These are phyloP conservation scores for Girardinichthys multiradiatus DNA, from an alignment of 2,113 vertebrate genomes.

Conservation along the genomic window DNA sequence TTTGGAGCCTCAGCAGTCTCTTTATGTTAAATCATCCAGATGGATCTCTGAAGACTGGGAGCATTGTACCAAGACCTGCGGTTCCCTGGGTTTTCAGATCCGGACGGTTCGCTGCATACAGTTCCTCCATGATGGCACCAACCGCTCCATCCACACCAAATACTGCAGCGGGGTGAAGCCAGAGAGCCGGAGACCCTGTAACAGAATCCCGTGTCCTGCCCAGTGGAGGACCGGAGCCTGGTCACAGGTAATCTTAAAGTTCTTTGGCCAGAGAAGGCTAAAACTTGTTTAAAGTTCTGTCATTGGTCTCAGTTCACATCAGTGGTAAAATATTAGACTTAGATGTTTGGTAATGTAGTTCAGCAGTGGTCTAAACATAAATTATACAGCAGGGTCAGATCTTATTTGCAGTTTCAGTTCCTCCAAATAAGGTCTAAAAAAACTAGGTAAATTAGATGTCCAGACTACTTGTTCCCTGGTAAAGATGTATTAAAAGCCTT, in stretches of 20 bases:
- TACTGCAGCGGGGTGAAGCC: constrained; percentile 89
- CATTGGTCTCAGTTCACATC: too few relatives aligned
- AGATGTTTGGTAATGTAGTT: background rate
- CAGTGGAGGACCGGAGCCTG: constrained; percentile 92
- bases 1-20: background rate
- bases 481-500: too few relatives aligned
- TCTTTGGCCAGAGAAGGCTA: background rate
- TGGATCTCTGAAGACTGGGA: constrained; percentile 96
- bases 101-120: constrained; percentile 93
- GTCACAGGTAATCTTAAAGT: constrained; percentile 78
- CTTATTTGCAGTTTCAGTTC: background rate
- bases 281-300: background rate
- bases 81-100: constrained; percentile 90
- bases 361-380: too few relatives aligned
- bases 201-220: constrained; percentile 83
- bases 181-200: constrained; percentile 88
- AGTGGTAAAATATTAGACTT: background rate
- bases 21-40: constrained; percentile 65
- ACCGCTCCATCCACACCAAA: constrained; percentile 91
- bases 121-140: constrained; percentile 82
- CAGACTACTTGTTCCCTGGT: too few relatives aligned
- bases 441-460: too few relatives aligned
- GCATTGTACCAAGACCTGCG: constrained; percentile 93
- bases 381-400: background rate
- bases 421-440: too few relatives aligned